A percentile compares a stretch with the other conserved stretches of the same genome.
Conservation (phyloP, 2,113 vertebrate species). For the Chaetodon auriga region DNA sequence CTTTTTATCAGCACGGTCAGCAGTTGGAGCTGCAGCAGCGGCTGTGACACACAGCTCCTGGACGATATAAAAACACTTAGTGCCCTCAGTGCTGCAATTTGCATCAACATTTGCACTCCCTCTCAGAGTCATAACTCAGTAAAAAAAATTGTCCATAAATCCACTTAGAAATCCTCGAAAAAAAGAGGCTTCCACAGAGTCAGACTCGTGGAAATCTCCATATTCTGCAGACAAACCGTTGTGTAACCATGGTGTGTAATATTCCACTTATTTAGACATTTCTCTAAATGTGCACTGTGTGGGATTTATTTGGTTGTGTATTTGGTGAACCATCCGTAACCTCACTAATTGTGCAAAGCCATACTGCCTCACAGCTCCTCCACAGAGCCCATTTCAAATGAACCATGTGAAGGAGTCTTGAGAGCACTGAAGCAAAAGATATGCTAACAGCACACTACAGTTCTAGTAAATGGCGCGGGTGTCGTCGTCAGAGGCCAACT, state of each 20-base stretch:
- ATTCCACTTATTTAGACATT: background rate
- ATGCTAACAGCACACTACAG: background rate
- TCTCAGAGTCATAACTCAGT: no score
- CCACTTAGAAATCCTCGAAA: no score
- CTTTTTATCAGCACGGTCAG: no score
- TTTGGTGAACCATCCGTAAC: constrained; percentile 38
- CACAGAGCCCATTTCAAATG: constrained; percentile 18
- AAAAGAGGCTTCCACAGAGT: no score
- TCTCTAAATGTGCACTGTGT: constrained; percentile 10
- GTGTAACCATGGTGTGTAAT: constrained; percentile 2
- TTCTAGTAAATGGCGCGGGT: background rate
- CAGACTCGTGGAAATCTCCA: background rate
- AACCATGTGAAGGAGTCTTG: constrained; percentile 38
- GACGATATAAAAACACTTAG: no score
- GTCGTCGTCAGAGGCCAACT: constrained; percentile 37
- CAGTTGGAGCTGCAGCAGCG: no score
- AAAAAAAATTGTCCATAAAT: no score
- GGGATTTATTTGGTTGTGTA: constrained; percentile 3
- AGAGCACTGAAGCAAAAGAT: constrained; percentile 32
- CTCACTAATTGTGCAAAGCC: constrained; percentile 29
- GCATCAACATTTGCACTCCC: no score
- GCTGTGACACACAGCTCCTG: no score
- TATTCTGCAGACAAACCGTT: background rate
- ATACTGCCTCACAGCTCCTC: constrained; percentile 16
- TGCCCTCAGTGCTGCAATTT: no score